Evolutionary conservation across 2,113 vertebrate genomes (phyloP).

Genomic region (Dryoscopus gambensis): DNA sequence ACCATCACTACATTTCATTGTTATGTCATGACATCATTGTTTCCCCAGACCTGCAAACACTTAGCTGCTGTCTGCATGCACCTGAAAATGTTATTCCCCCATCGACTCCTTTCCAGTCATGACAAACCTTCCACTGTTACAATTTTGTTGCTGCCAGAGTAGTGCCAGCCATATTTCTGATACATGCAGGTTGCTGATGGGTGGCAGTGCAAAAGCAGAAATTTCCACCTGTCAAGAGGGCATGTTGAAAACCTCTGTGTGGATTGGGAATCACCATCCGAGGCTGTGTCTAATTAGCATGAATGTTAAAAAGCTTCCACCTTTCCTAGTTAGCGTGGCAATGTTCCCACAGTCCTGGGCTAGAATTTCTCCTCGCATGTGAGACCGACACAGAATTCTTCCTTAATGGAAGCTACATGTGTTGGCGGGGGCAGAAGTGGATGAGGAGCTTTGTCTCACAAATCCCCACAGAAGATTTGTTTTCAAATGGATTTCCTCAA

Average conservation of each 20-base stretch:
- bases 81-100: neutral
- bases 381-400: neutral
- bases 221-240: neutral
- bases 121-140: neutral
- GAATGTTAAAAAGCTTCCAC: neutral
- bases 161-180: neutral
- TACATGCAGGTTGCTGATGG: neutral
- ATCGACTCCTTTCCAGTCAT: neutral
- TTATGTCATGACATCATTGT: neutral
- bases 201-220: neutral
- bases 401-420: neutral
- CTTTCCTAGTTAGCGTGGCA: neutral
- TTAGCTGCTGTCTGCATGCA: neutral
- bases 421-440: neutral
- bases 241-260: neutral
- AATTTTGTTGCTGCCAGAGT: neutral
- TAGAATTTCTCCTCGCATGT: neutral
- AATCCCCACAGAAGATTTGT: neutral
- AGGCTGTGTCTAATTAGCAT: neutral
- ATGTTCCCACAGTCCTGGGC: neutral
- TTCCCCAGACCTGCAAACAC: neutral
- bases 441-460: neutral
- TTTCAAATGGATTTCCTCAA: neutral
- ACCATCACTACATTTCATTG: neutral
- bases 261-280: neutral